phyloP scores from a whole-genome alignment of 2,888 invertebrate species.

The Caenorhabditis zanzibari region DNA sequence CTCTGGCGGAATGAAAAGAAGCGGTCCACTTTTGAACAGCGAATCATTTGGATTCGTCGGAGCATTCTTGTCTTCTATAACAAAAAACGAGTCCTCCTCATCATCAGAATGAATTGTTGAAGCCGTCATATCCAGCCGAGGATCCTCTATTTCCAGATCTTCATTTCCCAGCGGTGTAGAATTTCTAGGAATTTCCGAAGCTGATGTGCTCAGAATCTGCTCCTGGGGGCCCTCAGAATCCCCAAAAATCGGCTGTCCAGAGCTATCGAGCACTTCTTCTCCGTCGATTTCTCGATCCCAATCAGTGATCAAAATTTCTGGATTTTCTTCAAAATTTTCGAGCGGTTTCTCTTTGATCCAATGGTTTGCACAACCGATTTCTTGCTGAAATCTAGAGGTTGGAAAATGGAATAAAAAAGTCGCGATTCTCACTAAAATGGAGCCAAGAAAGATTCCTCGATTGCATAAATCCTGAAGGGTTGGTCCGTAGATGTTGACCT shows the following conservation, averaged over 20 bases:
- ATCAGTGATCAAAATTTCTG: neutral
- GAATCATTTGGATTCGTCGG: neutral
- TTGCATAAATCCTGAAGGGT: slow-evolving; percentile 21
- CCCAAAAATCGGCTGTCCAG: neutral
- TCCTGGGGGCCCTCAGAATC: neutral
- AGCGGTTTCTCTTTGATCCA: slow-evolving; percentile 30
- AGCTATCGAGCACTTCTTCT: neutral
- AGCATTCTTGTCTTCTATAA: too few species aligned
- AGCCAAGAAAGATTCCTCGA: slow-evolving; percentile 20
- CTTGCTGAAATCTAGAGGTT: slow-evolving; percentile 11
- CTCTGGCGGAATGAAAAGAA: neutral
- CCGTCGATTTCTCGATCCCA: neutral
- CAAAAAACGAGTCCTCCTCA: too few species aligned
- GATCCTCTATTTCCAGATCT: neutral
- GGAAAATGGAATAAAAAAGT: too few species aligned
- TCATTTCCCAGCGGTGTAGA: neutral
- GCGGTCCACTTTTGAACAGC: neutral
- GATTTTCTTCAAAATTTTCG: neutral
- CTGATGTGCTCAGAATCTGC: too few species aligned
- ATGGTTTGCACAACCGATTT: slow-evolving; percentile 32
- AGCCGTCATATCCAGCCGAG: neutral
- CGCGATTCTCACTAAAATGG: slow-evolving; percentile 14
- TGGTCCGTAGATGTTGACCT: slow-evolving; percentile 53
- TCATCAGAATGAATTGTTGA: neutral
- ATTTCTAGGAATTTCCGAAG: neutral